Evolutionary conservation across 2,888 invertebrate genomes (phyloP).

Genomic region (Gerris lacustris): DNA sequence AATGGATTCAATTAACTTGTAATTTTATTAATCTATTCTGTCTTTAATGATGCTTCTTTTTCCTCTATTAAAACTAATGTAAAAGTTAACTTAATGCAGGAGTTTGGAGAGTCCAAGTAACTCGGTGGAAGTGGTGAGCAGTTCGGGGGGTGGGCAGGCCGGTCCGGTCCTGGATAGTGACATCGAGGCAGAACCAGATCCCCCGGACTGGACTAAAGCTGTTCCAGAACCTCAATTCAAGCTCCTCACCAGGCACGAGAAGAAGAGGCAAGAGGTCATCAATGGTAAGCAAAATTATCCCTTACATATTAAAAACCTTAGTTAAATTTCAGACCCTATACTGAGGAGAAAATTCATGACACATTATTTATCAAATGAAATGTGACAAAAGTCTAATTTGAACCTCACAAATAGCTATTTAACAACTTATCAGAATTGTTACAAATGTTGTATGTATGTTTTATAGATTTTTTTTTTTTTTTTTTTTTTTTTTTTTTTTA

Average conservation of each 20-base stretch:
- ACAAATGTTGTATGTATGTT: too few species aligned
- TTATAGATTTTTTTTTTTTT: too few species aligned
- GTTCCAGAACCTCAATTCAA: slow-evolving; percentile 61
- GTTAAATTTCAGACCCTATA: slow-evolving; percentile 16
- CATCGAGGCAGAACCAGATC: slow-evolving; percentile 53
- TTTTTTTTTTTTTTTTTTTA: too few species aligned
- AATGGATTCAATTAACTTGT: too few species aligned
- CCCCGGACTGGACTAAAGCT: slow-evolving; percentile 65
- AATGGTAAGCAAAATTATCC: slow-evolving; percentile 50
- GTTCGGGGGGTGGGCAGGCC: slow-evolving; percentile 28
- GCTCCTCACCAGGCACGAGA: slow-evolving; percentile 64
- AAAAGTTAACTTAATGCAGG: slow-evolving; percentile 32
- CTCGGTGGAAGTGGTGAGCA: slow-evolving; percentile 54
- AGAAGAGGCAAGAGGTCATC: slow-evolving; percentile 82
- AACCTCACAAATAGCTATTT: too few species aligned
- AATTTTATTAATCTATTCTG: too few species aligned
- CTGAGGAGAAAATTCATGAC: slow-evolving; percentile 1
- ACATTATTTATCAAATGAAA: too few species aligned
- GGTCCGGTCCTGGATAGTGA: slow-evolving; percentile 41
- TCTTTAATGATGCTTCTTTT: too few species aligned
- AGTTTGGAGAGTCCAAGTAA: slow-evolving; percentile 61
- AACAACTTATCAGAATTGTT: too few species aligned
- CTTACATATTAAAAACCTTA: not conserved
- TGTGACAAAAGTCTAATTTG: too few species aligned
- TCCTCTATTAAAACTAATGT: not conserved